Base-by-base conservation (phyloP, 2,888 invertebrate species). In the Syritta pipiens region DNA sequence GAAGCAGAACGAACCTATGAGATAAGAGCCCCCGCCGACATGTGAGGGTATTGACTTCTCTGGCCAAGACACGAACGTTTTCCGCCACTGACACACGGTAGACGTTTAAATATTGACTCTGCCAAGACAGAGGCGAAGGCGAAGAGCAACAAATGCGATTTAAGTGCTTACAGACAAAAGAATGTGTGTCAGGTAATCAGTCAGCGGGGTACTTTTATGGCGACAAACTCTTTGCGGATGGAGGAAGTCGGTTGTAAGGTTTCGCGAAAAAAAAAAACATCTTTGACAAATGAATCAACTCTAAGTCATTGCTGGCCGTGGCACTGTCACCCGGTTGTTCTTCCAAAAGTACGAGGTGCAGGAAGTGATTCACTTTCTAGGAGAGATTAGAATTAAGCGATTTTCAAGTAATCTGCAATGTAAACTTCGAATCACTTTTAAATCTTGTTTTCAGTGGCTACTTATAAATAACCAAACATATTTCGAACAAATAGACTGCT, bases 31-130 rank as follows among this genome's bases (percentile, higher is more conserved):
- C n/a, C 9, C 5, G 32, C 37, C 17, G 1, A 9, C 37, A 17
- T 14, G 7, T 14, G 26, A 71, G 65, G 40, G 57, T 65, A 65
- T 49, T 59, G 46, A 17, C 59, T 46, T 46, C 30, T 46, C 9
- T 1, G 32, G n/a, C 6, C n/a, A n/a, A 1, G 32, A n/a, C 3
- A 9, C 9, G 10, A 32, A 37, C 2, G 37, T 37, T 17, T 9
- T 9, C 37, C 4, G 17, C 9, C n/a, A 4, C 4, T 1, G 10
- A n/a, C 1, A 1, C 30, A 3, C 10, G 30, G 30, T 30, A 30
- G n/a, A 30, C 9, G 12, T 32, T n/a, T 32, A 46, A 59, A 74
- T 74, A 74, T 74, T 74, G 14, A 40, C 68, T 46, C 48, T 28
- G 22, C 51, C 28, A 44, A 37, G 57, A 46, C 30, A 49, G 65